Base-by-base conservation (phyloP, 2,113 vertebrate genomes). In the Oceanodroma tethys region DNA sequence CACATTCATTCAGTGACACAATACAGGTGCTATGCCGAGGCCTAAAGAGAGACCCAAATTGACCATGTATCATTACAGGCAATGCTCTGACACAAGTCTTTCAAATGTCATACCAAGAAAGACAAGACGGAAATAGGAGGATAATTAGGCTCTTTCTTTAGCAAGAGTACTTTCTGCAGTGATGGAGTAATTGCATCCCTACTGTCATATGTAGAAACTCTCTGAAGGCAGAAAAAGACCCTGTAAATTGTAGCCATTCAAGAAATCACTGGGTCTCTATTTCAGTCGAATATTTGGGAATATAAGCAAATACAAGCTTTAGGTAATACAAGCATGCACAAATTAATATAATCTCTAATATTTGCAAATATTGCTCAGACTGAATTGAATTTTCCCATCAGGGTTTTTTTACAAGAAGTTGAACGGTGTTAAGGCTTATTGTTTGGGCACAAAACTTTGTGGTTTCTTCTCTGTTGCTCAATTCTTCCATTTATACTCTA, bases 131-230 rank as follows among this genome's bases (percentile, higher is more conserved):
- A 88, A 94, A 88, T 62, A 86, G 86, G 40, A 84, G 72, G 76
- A 71, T 94, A 97, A 95, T 94, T 93, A 91, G 29, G 27, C 4
- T 87, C 93, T 82, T 94, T 93, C 94, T 93, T 93, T 92, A 93
- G 88, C 75, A 84, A n/a, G 59, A 86, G 59, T 47, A 83, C 21
- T 95, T 88, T 94, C 36, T 95, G 50, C 43, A 80, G 55, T 30
- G 56, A 65, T 75, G n/a, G 26, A 82, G 60, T 84, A 94, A 95
- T 93, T 95, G 74, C 84, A 79, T 45, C 59, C 62, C 50, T 94
- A 42, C 70, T 95, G 83, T 50, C 58, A 43, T 58, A 82, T 5
- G 12, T 14, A 85, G 48, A 74, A 96, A 82, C 53, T 85, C 93
- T 84, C 68, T 74, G 16, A 85, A 96, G 21, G 50, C 62, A 93